These are phyloP conservation scores for Pseudeuparius sepicola DNA, from an alignment of 2,888 invertebrate genomes.

Conservation along the genomic window DNA sequence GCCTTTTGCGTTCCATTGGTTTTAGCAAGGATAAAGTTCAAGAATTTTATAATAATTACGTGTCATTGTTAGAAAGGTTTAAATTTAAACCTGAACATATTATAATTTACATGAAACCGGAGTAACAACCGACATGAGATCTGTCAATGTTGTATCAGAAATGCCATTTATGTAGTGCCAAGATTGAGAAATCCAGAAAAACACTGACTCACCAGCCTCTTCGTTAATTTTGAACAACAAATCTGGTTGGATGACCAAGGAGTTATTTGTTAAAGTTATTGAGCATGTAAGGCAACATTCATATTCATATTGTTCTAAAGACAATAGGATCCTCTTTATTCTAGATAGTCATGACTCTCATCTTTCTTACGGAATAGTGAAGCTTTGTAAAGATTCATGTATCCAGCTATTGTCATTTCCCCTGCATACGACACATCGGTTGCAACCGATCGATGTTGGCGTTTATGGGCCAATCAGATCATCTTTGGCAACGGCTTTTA, in stretches of 20 bases:
- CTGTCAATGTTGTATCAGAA: slow-evolving; percentile 9
- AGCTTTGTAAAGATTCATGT: slow-evolving; percentile 9
- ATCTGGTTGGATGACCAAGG: slow-evolving; percentile 20
- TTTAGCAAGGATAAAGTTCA: slow-evolving; percentile 13
- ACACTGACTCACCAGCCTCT: slow-evolving; percentile 16
- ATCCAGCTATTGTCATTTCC: slow-evolving; percentile 13
- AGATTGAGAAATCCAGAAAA: slow-evolving; percentile 15
- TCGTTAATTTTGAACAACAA: slow-evolving; percentile 14
- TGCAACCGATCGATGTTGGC: slow-evolving; percentile 17
- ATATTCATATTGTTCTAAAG: not conserved
- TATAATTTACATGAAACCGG: slow-evolving; percentile 15
- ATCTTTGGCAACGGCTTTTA: slow-evolving; percentile 8
- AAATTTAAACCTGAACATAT: slow-evolving; percentile 3
- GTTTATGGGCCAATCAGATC: slow-evolving; percentile 18
- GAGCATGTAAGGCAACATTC: slow-evolving; percentile 1
- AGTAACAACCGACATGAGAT: slow-evolving; percentile 11
- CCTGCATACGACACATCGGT: slow-evolving; percentile 8
- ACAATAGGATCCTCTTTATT: slow-evolving; percentile 7
- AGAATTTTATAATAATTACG: slow-evolving; percentile 16
- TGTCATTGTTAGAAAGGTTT: slow-evolving; percentile 8
- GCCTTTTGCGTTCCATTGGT: slow-evolving; percentile 21
- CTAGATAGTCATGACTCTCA: slow-evolving; percentile 12
- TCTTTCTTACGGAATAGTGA: slow-evolving; percentile 7
- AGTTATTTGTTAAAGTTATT: slow-evolving; percentile 5
- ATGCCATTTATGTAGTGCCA: slow-evolving; percentile 18